Evolutionary conservation across 2,113 vertebrate genomes (phyloP).

Genomic region (Saimiri boliviensis): DNA sequence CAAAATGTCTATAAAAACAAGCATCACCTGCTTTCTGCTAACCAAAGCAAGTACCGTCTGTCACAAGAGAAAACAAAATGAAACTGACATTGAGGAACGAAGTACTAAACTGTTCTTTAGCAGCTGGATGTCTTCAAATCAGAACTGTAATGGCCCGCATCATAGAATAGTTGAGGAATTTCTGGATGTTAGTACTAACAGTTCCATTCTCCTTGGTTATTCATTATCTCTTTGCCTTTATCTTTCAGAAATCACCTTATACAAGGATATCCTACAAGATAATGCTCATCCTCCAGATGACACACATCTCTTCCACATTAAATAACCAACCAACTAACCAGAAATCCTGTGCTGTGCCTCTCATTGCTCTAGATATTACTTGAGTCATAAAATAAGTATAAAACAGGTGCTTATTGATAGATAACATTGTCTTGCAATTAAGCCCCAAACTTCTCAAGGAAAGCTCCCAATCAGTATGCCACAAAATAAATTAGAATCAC

Average conservation of each 20-base stretch:
- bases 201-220: not conserved
- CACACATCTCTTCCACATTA: not conserved
- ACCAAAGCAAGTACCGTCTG: not conserved
- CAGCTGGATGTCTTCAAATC: slow-evolving; percentile 42
- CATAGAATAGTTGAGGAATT: not conserved
- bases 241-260: slow-evolving; percentile 26
- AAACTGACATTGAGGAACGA: slow-evolving; percentile 22
- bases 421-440: not conserved
- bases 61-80: slow-evolving; percentile 38
- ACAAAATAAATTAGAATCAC: slow-evolving; percentile 33
- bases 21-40: slow-evolving; percentile 12
- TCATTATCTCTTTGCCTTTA: slow-evolving; percentile 1
- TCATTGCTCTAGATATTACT: not conserved
- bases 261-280: not conserved
- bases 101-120: slow-evolving; percentile 25
- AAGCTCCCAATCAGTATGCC: not conserved
- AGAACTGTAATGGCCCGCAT: not conserved
- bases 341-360: not conserved
- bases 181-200: not conserved
- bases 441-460: not conserved
- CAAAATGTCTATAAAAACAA: not conserved
- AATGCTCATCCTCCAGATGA: not conserved
- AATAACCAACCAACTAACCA: not conserved
- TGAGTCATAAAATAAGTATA: not conserved
- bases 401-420: not conserved